phyloP scores from a whole-genome alignment of 2,797 vertebrate species.

The Dicrostonyx torquatus region DNA sequence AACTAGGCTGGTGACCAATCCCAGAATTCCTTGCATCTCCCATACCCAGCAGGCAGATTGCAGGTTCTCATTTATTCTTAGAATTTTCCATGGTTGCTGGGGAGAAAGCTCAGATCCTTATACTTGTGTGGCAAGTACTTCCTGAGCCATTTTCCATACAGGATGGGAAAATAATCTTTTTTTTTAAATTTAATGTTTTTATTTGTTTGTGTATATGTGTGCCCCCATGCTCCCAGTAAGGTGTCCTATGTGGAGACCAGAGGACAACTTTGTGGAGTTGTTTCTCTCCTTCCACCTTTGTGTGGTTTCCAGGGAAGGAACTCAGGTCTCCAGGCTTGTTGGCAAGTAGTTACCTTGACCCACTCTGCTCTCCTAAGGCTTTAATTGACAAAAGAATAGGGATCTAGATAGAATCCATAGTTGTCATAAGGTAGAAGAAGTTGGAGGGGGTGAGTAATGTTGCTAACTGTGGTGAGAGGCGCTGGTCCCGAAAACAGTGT shows the following conservation, averaged over 20 bases:
- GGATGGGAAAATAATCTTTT: too few relatives aligned
- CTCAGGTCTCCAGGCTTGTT: not conserved
- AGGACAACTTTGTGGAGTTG: not conserved
- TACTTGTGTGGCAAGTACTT: not conserved
- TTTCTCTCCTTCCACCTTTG: not conserved
- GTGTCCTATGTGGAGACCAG: not conserved
- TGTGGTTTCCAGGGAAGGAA: not conserved
- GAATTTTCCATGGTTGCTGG: not conserved
- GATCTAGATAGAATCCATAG: not conserved
- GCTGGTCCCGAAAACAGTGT: not conserved
- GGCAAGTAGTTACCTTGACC: not conserved
- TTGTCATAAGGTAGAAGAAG: not conserved
- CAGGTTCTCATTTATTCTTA: not conserved
- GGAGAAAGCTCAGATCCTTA: not conserved
- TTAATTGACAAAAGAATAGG: not conserved
- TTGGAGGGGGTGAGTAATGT: not conserved
- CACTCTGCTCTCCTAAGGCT: not conserved
- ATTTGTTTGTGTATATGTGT: not conserved
- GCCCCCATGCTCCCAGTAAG: not conserved
- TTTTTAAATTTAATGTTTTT: not conserved
- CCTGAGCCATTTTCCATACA: not conserved
- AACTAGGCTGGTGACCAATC: not conserved
- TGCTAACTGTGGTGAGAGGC: not conserved
- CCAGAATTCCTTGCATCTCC: not conserved
- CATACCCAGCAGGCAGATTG: not conserved